Base-by-base conservation (phyloP, 2,797 vertebrate species). In the Acanthis flammea region DNA sequence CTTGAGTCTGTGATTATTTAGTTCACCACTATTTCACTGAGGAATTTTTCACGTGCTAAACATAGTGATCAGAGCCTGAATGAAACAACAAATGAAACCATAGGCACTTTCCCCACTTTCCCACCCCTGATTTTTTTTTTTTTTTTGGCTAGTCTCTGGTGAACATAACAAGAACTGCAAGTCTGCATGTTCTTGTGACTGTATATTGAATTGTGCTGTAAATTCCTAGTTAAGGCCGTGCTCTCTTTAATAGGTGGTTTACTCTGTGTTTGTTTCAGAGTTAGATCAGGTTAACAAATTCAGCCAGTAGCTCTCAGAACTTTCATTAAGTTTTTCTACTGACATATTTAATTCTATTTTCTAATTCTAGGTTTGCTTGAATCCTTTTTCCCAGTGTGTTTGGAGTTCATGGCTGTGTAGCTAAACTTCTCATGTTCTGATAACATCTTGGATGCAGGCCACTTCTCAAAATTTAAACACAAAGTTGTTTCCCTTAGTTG, bases 51-150 rank as follows among this genome's bases (percentile, higher is more conserved):
- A 86, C 81, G 0, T 93, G 65, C 75, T 97, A 86, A 95, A 91
- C 92, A 92, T 95, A 95, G 91, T 80, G 78, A 95, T 94, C 89
- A 93, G 90, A 96, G 85, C 75, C 87, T 94, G 88, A 93, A 95
- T 91, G 91, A 95, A 94, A 83, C 47, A 70, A 72, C 86, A 83
- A 90, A 86, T 83, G 45, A 95, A 95, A 51, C 75, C 68, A 91
- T 51, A 72, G 41, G 54, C 79, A 31, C 44, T 71, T 94, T 58
- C 47, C 33, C 22, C 57, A 33, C 31, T 76, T 91, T 62, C 28
- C 23, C 18, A 68, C 37, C 19, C 28, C 7, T 16, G n/a, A 1
- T 41, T 19, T 2, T 3, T 67, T 39, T 60, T 72, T 41, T 41
- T 44, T 11, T 45, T 47, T 8, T 41, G 6, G 0, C 41, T 78